Evolutionary conservation across 1,140 invertebrate species (phyloP).

Genomic region (Chionoecetes opilio): DNA sequence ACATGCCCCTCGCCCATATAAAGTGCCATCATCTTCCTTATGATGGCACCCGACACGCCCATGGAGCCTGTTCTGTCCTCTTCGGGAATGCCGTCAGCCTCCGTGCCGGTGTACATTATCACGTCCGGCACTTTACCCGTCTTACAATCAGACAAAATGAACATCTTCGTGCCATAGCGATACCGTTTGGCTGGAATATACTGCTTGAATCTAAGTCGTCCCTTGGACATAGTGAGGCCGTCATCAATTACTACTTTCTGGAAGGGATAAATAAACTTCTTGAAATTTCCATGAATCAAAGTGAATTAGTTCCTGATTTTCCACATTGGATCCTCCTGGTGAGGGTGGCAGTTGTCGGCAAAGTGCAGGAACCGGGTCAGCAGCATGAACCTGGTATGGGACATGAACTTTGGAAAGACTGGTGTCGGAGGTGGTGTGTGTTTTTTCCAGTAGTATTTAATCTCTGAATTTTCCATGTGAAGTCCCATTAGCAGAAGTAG

Average conservation of each 20-base stretch:
- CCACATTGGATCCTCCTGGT: not conserved
- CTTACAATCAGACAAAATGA: constrained; percentile 48
- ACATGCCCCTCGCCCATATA: not conserved
- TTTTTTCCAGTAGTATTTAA: too few relatives aligned
- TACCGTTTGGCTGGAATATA: constrained; percentile 32
- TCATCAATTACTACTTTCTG: constrained; percentile 56
- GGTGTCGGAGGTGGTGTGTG: too few relatives aligned
- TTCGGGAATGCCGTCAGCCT: not conserved
- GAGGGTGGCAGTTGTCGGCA: not conserved
- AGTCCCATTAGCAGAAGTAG: too few relatives aligned
- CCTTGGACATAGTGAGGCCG: constrained; percentile 43
- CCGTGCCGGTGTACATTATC: constrained; percentile 19
- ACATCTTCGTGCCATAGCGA: constrained; percentile 30
- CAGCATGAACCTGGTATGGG: too few relatives aligned
- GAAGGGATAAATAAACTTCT: constrained; percentile 29
- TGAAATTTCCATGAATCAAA: not conserved
- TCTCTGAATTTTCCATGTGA: too few relatives aligned
- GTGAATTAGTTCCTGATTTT: not conserved
- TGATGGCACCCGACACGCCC: not conserved
- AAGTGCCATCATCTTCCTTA: not conserved
- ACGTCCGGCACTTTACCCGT: constrained; percentile 36
- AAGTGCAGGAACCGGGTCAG: not conserved
- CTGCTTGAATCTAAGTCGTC: constrained; percentile 39
- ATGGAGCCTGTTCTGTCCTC: not conserved
- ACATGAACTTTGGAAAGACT: too few relatives aligned